A percentile compares a stretch with the other conserved stretches of the same genome.
Evolutionary conservation across 1,140 invertebrate genomes (phyloP).

Genomic region (Apis mellifera): Amel_HAv3.1 CM009943.2:356001-356500

Average conservation of each 20-base stretch:
- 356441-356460: background rate
- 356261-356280: conserved; percentile 1
- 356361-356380: conserved; percentile 31
- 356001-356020: too few species aligned
- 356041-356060: too few species aligned
- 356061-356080: background rate
- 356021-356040: too few species aligned
- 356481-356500: too few species aligned
- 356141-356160: too few species aligned
- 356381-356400: conserved; percentile 29
- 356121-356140: background rate
- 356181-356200: too few species aligned
- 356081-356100: background rate
- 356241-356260: conserved; percentile 7
- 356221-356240: conserved; percentile 23
- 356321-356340: background rate
- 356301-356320: conserved; percentile 23
- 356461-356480: too few species aligned
- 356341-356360: conserved; percentile 23
- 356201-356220: background rate
- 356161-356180: too few species aligned
- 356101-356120: background rate
- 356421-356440: background rate
- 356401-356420: too few species aligned
- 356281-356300: conserved; percentile 22